phyloP scores from a whole-genome alignment of 2,797 vertebrate genomes.

The Galago senegalensis region DNA sequence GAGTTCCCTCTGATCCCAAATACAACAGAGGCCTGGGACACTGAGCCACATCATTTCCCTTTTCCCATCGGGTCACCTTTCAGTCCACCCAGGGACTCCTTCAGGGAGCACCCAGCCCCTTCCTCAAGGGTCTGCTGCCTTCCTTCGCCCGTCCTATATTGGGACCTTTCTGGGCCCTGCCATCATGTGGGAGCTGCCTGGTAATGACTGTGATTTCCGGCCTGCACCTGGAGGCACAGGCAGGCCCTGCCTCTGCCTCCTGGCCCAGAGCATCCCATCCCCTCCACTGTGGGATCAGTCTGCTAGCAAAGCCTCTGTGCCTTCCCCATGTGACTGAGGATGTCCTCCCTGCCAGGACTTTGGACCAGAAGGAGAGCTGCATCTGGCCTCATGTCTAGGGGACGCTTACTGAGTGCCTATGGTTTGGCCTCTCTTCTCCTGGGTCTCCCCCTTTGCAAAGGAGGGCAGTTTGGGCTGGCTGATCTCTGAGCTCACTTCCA shows the following conservation, averaged over 20 bases:
- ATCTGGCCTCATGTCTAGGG: not conserved
- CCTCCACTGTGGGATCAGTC: accelerated
- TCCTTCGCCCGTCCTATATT: not conserved
- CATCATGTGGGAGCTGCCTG: not conserved
- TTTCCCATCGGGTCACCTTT: not conserved
- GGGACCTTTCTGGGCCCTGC: not conserved
- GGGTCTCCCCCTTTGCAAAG: not conserved
- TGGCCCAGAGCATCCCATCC: not conserved
- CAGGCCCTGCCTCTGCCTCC: not conserved
- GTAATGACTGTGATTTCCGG: not conserved
- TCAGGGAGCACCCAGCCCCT: not conserved
- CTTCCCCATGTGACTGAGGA: accelerated
- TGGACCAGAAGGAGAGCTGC: not conserved
- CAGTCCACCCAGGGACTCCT: not conserved
- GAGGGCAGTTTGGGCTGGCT: accelerated
- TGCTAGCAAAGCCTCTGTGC: not conserved
- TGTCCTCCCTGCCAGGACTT: not conserved
- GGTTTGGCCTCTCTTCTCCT: not conserved
- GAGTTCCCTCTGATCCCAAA: not conserved
- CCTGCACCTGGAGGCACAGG: not conserved
- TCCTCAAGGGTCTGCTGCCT: accelerated
- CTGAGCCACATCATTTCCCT: not conserved
- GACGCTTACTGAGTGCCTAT: accelerated
- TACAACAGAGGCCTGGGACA: not conserved
- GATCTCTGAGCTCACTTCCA: not conserved